Base-by-base conservation (phyloP, 2,888 invertebrate species). In the Entomobrya multifasciata region DNA sequence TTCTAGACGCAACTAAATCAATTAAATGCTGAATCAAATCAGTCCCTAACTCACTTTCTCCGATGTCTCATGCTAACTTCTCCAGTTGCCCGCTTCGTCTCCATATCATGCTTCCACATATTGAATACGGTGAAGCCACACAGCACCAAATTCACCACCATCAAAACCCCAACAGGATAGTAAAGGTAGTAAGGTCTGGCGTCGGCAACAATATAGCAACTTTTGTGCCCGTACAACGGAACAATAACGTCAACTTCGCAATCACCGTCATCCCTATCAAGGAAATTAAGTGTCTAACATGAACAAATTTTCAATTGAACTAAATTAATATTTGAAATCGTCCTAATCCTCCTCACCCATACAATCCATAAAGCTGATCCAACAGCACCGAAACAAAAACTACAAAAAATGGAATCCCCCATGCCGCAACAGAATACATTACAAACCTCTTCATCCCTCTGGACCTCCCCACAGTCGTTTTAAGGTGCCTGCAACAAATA, bases 181-280 rank as follows among this genome's bases (percentile, higher is more conserved):
- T 90, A 90, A n/a, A 88, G 84, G 74, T 89, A 91, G 67, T 60
- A 81, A 1, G 90, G 65, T 13, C 88, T 78, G 0, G 90, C 89
- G 11, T 89, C 88, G 11, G 89, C 86, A 20, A 87, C 87, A 41
- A 91, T 85, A 57, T 87, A 87, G 57, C 91, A 91, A 0, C 67
- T 74, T 25, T 60, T 60, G 20, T 72, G 78, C 8, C 90, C 91
- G 74, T 91, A 91, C 6, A 88, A 77, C 0, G 91, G 91, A 17
- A 88, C 82, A 11, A 91, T 83, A 13, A 87, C 70, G 30, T 88
- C 84, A 4, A 60, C 41, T 15, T 67, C 88, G 52, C 88, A 89
- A 11, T 90, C 89, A 11, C 57, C 86, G 44, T 90, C 89, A n/a
- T 88, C 87, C 17, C 90, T 89, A 49, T 15, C 13, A 36, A 57